A percentile compares a stretch with the other conserved stretches of the same genome.
Evolutionary conservation across 2,113 vertebrate genomes (phyloP).

Genomic region (Lycaon pictus): DNA sequence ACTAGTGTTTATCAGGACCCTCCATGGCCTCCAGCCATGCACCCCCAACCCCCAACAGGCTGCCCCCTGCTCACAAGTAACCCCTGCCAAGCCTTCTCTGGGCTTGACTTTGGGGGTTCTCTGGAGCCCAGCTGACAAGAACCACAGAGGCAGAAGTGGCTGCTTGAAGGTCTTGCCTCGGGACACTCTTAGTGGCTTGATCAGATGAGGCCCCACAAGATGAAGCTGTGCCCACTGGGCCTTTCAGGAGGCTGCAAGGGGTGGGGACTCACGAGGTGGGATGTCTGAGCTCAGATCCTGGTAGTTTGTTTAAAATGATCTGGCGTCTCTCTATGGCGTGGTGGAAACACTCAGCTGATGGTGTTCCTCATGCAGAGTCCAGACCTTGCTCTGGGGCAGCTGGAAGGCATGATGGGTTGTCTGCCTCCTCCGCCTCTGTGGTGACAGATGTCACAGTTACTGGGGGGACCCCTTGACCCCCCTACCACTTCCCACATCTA

Average conservation of each 20-base stretch:
- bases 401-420: neutral
- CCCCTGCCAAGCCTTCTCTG: neutral
- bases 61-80: neutral
- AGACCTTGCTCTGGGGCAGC: accelerated
- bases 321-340: neutral
- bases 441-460: neutral
- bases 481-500: neutral
- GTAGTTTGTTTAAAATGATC: neutral
- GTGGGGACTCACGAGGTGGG: neutral
- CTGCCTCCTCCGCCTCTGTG: neutral
- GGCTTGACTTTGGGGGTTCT: neutral
- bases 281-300: neutral
- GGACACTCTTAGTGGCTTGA: neutral
- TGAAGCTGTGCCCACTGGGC: neutral
- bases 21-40: neutral
- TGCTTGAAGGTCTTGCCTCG: neutral
- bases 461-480: neutral
- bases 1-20: neutral
- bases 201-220: neutral
- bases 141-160: neutral
- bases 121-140: neutral
- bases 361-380: neutral
- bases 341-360: neutral
- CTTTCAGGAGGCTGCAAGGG: neutral
- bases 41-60: neutral